Evolutionary conservation across 2,797 vertebrate species (phyloP), one percentile per base, ranked within the genome.

Genomic region (Leuciscus waleckii): DNA sequence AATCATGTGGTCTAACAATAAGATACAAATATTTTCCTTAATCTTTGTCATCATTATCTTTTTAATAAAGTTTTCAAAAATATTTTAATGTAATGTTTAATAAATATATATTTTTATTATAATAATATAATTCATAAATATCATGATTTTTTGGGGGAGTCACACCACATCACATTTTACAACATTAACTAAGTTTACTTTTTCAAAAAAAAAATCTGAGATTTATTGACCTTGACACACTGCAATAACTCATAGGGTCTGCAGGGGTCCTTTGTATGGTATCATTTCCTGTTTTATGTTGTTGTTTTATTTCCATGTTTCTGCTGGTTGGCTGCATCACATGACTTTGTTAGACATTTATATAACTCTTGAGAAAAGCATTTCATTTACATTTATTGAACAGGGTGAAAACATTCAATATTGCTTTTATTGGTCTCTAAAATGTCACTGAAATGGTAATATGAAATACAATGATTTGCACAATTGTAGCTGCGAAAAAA

Each of bases 381-480:
- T 49, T 67, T 65, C 1, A 67, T 79, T 79, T 79, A 32, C 61
- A 79, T 67, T 32, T 79, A 84, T 65, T 29, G 69, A 73, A 71
- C 71, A 61, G 46, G 5, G 70, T 61, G 37, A 75, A 56, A 43
- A 43, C 1, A n/a, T 58, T 79, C 67, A 56, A 41, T 58, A 21
- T 46, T 61, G 41, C n/a, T 26, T 43, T 32, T 46, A 37, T 58
- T 79, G n/a, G 51, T 69, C 35, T 67, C 26, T 29, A 35, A 79
- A 65, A 79, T 79, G 76, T 63, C 56, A 63, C 76, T 78, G 76
- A 65, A 49, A 67, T 63, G n/a, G 77, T 32, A 79, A 79, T 65
- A 56, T 68, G 43, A 68, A 35, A 70, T 63, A 58, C n/a, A 49
- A 58, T 49, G 56, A 79, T 68, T 56, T 51, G 43, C 56, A 69